A percentile compares a stretch with the other conserved stretches of the same genome.
These are phyloP conservation scores for Galaxea fascicularis DNA, from an alignment of 92 coral and sea anemone genomes.

Conservation along the genomic window DNA sequence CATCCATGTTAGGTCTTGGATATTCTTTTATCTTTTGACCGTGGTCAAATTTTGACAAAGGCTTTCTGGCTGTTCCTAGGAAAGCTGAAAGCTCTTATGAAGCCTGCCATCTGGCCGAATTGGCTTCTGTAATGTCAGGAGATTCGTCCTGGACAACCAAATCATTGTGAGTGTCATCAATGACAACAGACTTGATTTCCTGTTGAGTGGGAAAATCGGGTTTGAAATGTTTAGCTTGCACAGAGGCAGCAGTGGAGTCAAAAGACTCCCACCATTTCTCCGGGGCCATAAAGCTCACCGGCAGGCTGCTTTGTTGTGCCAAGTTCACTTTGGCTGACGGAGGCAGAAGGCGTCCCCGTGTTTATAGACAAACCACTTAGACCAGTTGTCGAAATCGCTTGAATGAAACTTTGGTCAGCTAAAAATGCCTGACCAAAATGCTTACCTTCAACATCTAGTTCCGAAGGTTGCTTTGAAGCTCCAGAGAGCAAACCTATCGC, in stretches of 20 bases:
- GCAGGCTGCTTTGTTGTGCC: background rate
- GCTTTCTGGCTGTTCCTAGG: constrained; percentile 17
- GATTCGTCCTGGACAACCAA: background rate
- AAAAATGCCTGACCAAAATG: background rate
- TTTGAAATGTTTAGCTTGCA: background rate
- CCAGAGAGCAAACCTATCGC: background rate
- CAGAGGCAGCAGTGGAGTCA: constrained; percentile 7
- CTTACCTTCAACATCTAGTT: background rate
- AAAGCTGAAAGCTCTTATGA: constrained; percentile 16
- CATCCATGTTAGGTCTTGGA: constrained; percentile 55
- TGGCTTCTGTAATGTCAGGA: background rate
- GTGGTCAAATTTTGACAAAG: constrained; percentile 46
- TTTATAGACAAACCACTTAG: background rate
- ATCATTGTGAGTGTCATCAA: background rate
- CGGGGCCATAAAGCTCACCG: constrained; percentile 26
- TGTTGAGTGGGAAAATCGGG: background rate
- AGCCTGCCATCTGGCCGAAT: constrained; percentile 21
- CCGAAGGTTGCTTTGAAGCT: background rate
- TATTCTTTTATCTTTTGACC: constrained; percentile 36
- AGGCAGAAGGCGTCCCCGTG: background rate
- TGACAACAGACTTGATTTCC: background rate
- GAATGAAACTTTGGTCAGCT: background rate
- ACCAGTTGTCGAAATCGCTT: background rate
- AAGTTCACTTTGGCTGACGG: background rate
- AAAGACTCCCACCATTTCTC: background rate